These are phyloP conservation scores for Phaethornis superciliosus DNA, from an alignment of 2,113 vertebrate genomes.

Conservation along the genomic window DNA sequence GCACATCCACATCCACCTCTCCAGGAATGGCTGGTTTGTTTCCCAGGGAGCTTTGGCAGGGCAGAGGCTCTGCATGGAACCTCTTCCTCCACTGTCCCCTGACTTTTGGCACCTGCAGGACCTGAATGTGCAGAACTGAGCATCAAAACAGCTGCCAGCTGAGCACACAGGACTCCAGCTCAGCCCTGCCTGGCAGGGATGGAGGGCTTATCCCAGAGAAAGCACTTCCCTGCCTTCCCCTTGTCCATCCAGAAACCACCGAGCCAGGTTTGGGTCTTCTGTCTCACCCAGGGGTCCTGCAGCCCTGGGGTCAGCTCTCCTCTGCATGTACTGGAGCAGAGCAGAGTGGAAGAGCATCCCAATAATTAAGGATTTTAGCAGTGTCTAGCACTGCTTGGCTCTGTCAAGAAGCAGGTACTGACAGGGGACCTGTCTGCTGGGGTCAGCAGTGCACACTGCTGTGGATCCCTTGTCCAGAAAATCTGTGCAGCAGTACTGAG, in stretches of 20 bases:
- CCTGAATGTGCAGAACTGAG: neutral
- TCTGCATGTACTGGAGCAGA: neutral
- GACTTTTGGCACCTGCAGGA: neutral
- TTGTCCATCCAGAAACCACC: neutral
- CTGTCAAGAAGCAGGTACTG: neutral
- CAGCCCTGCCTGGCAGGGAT: neutral
- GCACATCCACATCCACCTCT: too few relatives aligned
- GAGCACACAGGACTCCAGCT: neutral
- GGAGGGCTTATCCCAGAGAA: neutral
- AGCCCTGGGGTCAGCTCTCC: neutral
- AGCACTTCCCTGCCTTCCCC: neutral
- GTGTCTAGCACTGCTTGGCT: neutral
- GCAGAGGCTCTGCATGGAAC: neutral
- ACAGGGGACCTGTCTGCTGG: neutral
- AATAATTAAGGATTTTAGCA: neutral
- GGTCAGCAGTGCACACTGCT: neutral
- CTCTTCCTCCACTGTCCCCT: neutral
- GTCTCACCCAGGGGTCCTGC: neutral
- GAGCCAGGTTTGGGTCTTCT: neutral
- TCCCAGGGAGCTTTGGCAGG: neutral
- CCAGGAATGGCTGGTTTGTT: neutral
- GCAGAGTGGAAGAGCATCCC: neutral
- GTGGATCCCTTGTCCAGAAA: neutral
- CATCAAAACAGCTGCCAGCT: neutral
- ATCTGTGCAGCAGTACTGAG: neutral